phyloP scores from a whole-genome alignment of 64 coral and sea anemone species.

The Anthopleura sola region DNA sequence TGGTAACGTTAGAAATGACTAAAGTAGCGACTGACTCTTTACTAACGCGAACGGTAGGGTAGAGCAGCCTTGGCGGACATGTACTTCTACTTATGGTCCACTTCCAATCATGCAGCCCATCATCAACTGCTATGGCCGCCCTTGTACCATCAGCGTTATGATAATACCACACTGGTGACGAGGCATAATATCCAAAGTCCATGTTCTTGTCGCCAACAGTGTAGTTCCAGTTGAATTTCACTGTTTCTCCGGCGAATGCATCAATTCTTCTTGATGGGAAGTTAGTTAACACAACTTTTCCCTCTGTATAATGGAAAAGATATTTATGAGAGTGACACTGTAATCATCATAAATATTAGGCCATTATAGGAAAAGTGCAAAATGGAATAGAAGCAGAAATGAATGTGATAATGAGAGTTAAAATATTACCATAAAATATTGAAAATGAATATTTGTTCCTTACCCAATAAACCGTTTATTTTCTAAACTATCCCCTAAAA shows the following conservation, averaged over 20 bases:
- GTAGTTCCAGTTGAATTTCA: background rate
- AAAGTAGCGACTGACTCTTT: background rate
- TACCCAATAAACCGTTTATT: too few species aligned
- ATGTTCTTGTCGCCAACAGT: background rate
- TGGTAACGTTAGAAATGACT: slow-evolving; percentile 1
- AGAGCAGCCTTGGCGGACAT: background rate
- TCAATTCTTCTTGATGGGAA: background rate
- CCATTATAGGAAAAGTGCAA: too few species aligned
- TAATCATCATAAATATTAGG: too few species aligned
- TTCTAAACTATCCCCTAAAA: too few species aligned
- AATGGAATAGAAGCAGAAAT: too few species aligned
- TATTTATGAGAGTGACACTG: too few species aligned
- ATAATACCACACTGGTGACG: background rate
- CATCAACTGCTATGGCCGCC: background rate
- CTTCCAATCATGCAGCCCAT: background rate
- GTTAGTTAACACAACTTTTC: background rate
- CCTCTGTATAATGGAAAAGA: background rate
- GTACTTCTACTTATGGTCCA: background rate
- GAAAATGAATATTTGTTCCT: too few species aligned
- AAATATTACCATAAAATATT: too few species aligned
- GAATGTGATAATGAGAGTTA: too few species aligned
- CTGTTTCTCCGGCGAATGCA: background rate
- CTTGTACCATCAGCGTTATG: background rate
- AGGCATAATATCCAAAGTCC: background rate
- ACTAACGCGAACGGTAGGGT: background rate